Evolutionary conservation across 1,140 invertebrate species (phyloP).

Genomic region (Ditylenchus dipsaci): DNA sequence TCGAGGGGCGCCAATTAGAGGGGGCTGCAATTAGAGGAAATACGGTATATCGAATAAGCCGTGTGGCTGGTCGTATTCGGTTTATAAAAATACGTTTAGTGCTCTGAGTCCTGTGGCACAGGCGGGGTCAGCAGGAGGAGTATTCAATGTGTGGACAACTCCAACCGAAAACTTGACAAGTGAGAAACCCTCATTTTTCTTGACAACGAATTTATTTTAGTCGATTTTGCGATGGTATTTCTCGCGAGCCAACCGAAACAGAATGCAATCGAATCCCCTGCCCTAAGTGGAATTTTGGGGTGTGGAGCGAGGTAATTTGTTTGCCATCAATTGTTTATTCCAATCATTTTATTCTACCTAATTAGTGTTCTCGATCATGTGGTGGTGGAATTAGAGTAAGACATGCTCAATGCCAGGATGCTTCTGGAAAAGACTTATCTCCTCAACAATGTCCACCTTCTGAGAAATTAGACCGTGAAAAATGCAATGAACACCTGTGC

Average conservation of each 20-base stretch:
- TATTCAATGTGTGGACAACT: slow-evolving; percentile 64
- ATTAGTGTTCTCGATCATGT: slow-evolving; percentile 70
- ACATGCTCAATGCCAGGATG: slow-evolving; percentile 65
- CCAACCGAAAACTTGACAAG: slow-evolving; percentile 23
- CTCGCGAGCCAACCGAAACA: slow-evolving; percentile 39
- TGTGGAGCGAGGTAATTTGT: slow-evolving; percentile 43
- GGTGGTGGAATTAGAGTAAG: slow-evolving; percentile 68
- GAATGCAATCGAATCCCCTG: slow-evolving; percentile 55
- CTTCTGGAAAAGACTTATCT: slow-evolving; percentile 46
- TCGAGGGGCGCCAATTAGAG: too few species aligned
- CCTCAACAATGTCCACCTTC: slow-evolving; percentile 23
- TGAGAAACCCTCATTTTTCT: too few species aligned
- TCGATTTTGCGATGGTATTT: slow-evolving; percentile 43
- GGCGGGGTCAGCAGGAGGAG: slow-evolving; percentile 66
- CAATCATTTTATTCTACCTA: background rate
- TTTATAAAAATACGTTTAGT: slow-evolving; percentile 28
- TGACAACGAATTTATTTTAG: too few species aligned
- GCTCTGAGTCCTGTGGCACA: slow-evolving; percentile 65
- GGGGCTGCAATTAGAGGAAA: too few species aligned
- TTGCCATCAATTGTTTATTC: background rate
- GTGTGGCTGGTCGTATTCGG: too few species aligned
- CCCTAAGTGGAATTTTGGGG: slow-evolving; percentile 50
- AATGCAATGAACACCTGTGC: slow-evolving; percentile 53
- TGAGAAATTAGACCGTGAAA: slow-evolving; percentile 39
- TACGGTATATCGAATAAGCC: too few species aligned